phyloP scores from a whole-genome alignment of 2,888 invertebrate genomes.

The Bruchidius siliquastri region DNA sequence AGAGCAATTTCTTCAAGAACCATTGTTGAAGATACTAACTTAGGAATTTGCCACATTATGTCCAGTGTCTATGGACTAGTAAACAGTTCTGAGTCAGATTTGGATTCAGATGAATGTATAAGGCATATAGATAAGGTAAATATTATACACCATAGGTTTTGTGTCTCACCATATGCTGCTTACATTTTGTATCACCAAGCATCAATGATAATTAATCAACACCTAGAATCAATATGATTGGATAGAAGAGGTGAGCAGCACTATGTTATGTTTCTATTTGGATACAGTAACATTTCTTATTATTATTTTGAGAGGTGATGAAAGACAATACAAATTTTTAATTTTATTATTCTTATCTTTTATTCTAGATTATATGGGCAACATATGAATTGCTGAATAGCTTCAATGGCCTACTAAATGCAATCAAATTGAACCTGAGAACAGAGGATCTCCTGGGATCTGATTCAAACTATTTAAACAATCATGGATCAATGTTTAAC shows the following conservation, averaged over 20 bases:
- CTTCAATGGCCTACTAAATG: conserved; percentile 28
- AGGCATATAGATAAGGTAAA: conserved; percentile 29
- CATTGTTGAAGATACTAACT: conserved; percentile 18
- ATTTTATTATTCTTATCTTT: conserved; percentile 4
- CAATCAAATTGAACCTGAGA: conserved; percentile 26
- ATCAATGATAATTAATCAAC: too few species aligned
- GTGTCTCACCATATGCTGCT: too few species aligned
- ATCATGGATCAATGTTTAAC: conserved; percentile 1
- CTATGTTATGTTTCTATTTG: too few species aligned
- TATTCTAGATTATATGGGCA: conserved; percentile 26
- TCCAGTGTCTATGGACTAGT: conserved; percentile 27
- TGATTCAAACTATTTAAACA: conserved; percentile 28
- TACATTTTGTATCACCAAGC: too few species aligned
- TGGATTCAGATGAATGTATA: conserved; percentile 19
- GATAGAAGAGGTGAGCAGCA: too few species aligned
- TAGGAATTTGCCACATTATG: conserved; percentile 25
- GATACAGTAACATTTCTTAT: too few species aligned
- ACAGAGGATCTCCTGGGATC: conserved; percentile 30
- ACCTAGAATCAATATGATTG: too few species aligned
- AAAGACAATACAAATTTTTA: too few species aligned
- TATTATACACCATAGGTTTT: too few species aligned
- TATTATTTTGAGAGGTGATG: too few species aligned
- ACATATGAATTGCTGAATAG: conserved; percentile 27
- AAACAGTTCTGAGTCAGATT: conserved; percentile 21
- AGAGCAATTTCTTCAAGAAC: conserved; percentile 15